A percentile compares a stretch with the other conserved stretches of the same genome.
These are phyloP conservation scores for Oligia fasciuncula DNA, from an alignment of 2,888 invertebrate species.

Conservation along the genomic window DNA sequence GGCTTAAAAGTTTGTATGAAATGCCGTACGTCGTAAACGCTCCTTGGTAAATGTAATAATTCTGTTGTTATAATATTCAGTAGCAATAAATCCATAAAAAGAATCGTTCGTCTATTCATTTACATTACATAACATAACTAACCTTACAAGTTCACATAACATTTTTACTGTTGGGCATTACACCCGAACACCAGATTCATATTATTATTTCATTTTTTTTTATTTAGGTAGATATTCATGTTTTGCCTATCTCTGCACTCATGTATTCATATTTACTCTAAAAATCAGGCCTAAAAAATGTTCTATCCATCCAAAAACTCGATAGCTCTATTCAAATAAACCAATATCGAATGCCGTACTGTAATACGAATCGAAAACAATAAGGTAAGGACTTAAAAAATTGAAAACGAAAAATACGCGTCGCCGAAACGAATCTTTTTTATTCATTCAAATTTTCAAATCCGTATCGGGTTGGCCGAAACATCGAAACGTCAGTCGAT, in stretches of 20 bases:
- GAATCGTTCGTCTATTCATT: neutral
- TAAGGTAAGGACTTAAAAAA: constrained; percentile 55
- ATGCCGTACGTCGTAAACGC: no score
- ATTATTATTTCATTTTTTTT: no score
- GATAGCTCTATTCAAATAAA: constrained; percentile 40
- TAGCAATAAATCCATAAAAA: no score
- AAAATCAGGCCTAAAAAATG: neutral
- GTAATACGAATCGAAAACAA: constrained; percentile 53
- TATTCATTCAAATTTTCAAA: constrained; percentile 64
- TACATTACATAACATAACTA: neutral
- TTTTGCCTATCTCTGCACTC: neutral
- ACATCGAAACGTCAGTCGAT: constrained; percentile 63
- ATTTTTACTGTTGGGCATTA: neutral
- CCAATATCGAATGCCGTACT: constrained; percentile 40
- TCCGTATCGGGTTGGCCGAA: constrained; percentile 43
- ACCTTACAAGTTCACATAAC: neutral
- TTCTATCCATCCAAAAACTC: constrained; percentile 8
- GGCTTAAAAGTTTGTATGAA: no score
- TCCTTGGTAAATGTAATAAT: no score
- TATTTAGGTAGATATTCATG: neutral
- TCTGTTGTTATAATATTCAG: neutral
- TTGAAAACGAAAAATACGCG: constrained; percentile 54
- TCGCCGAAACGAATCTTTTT: constrained; percentile 45
- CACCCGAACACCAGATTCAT: neutral
- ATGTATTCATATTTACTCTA: neutral